phyloP scores from a whole-genome alignment of 2,888 invertebrate genomes.

The Eristalis pertinax region DNA sequence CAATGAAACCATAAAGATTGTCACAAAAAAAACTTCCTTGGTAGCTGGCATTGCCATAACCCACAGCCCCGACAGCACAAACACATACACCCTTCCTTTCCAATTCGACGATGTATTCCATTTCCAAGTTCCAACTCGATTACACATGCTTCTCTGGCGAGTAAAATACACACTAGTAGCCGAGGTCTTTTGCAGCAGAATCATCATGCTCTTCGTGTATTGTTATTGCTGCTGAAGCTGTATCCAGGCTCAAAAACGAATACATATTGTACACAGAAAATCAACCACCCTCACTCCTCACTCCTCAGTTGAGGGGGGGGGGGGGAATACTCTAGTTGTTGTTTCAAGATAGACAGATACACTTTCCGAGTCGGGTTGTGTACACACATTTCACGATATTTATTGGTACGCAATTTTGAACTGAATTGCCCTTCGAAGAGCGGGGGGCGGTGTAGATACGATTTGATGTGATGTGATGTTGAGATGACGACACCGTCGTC shows the following conservation, averaged over 20 bases:
- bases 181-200: constrained; percentile 1
- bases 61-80: background rate
- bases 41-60: constrained; percentile 25
- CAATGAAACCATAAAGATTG: no score
- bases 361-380: background rate
- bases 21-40: background rate
- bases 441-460: background rate
- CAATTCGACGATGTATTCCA: constrained; percentile 6
- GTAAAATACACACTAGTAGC: background rate
- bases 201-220: constrained; percentile 6
- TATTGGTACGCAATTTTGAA: background rate
- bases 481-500: background rate
- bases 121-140: constrained; percentile 31
- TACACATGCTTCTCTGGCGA: constrained; percentile 13
- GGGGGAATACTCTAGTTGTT: background rate
- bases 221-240: constrained; percentile 1
- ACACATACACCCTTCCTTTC: constrained; percentile 13
- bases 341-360: background rate
- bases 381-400: background rate
- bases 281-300: background rate
- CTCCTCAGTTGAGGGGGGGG: background rate
- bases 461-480: background rate
- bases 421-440: background rate
- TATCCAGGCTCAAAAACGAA: background rate
- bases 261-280: background rate